Evolutionary conservation across 2,113 vertebrate species (phyloP), one percentile per base, ranked within the genome.

Genomic region (Ardeotis arabs): DNA sequence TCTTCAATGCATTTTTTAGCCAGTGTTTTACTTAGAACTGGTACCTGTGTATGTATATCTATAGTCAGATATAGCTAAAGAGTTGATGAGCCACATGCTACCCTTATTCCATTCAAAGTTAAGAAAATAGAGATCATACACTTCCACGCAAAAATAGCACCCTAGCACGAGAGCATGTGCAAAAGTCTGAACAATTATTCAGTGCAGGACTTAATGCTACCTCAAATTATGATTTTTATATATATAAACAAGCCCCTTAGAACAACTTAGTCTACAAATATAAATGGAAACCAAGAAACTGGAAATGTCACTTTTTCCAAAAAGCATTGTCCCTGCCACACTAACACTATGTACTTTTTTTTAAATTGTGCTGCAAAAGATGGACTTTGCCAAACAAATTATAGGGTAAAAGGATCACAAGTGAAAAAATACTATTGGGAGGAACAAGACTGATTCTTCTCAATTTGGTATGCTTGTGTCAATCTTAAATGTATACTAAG

Each of bases 31-130:
- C 10, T 91, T 55, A 25, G 33, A 78, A 91, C 13, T 67, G 17
- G 16, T 59, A 58, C 14, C 78, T 2, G 0, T 24, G 8, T 18
- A n/a, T 4, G 11, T 31, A 0, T 15, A 24, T 35, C 18, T 68
- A 6, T 3, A 78, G 62, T 31, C 31, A 74, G 28, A 74, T 45
- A 35, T 9, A 93, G 37, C 8, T 59, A 10, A 58, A 24, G 14
- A 41, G 10, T 29, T 44, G 18, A 72, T 64, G 22, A 67, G 28
- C 44, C n/a, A 52, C 62, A 67, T 27, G 39, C 20, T 81, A 39
- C 25, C 17, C 8, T 25, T 58, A 69, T 35, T 47, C 53, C 50
- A 58, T 56, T 73, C 20, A 56, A 83, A 86, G 9, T 28, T 31
- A 80, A 69, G 37, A 77, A 94, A 69, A 50, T 0, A 45, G 15